A percentile compares a stretch with the other conserved stretches of the same genome.
These are phyloP conservation scores for Pentamera pediparva DNA, from an alignment of 53 echinoderm and acorn worm species.

Conservation along the genomic window DNA sequence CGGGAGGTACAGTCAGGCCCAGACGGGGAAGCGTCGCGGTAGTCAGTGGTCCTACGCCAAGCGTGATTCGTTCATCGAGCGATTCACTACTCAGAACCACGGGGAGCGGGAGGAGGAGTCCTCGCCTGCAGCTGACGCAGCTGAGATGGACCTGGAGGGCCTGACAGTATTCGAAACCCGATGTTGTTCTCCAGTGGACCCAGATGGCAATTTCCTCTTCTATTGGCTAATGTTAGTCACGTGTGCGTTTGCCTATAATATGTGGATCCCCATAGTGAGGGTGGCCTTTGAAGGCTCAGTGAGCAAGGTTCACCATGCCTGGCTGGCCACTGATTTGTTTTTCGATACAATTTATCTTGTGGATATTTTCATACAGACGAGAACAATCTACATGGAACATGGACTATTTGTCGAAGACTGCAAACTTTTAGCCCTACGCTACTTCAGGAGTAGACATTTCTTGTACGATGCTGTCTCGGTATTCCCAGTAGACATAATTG, in stretches of 20 bases:
- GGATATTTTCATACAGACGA: conserved; percentile 70
- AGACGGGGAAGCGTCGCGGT: background rate
- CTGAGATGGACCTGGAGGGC: no score
- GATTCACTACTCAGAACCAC: background rate
- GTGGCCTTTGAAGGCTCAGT: conserved; percentile 69
- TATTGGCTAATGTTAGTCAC: conserved; percentile 75
- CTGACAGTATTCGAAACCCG: background rate
- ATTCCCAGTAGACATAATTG: conserved; percentile 55
- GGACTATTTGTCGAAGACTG: conserved; percentile 63
- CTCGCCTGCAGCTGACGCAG: no score
- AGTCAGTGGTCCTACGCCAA: conserved; percentile 5
- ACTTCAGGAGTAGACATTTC: conserved; percentile 48
- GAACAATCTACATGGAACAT: conserved; percentile 69
- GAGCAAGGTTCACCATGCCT: conserved; percentile 11
- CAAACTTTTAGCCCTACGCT: conserved; percentile 52
- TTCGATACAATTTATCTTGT: conserved; percentile 71
- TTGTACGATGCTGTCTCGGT: conserved; percentile 55
- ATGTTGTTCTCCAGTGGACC: conserved; percentile 35
- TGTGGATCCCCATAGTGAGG: conserved; percentile 75
- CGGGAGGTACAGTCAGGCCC: background rate
- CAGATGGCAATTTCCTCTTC: conserved; percentile 62
- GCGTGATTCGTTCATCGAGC: conserved; percentile 12
- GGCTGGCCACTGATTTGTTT: conserved; percentile 62
- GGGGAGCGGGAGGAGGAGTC: no score
- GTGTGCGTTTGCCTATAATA: conserved; percentile 66